Base-by-base conservation (phyloP, 2,113 vertebrate species). In the western clawed frog (Xenopus tropicalis) region DNA sequence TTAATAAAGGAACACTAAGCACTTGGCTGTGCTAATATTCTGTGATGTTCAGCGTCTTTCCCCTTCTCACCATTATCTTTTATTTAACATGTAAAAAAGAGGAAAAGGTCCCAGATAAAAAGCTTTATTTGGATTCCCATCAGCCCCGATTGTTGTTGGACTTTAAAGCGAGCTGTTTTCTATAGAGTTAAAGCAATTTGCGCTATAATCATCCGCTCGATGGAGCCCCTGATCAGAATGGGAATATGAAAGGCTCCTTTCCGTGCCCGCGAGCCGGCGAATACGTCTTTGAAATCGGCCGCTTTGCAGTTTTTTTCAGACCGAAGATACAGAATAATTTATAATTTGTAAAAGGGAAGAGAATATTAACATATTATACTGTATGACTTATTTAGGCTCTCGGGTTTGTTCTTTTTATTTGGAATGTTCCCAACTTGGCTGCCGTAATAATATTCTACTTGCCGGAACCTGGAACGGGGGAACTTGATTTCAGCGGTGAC, bases 131-230 rank as follows among this genome's bases (percentile, higher is more conserved):
- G 51, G 61, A 75, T 69, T 75, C 66, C 61, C 51, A 57, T 42
- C 21, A 57, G 14, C 64, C n/a, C 43, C 3, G 65, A 83, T 81
- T 83, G 67, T 48, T 61, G 79, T 82, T 75, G 65, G 23, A 77
- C 48, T 82, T 81, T n/a, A 58, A 70, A 65, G 62, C 54, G n/a
- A 37, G 62, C 43, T 80, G 48, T 11, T 16, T 64, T n/a, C 81
- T 66, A 81, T 82, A 78, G 71, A 83, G 83, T 82, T 82, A 83
- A 66, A 79, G n/a, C 78, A 84, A 81, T 83, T 83, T 85, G 72
- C 79, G 74, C 66, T 78, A 25, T 80, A 85, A 82, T 86, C 80
- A 77, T 61, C 76, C 66, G 78, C 81, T 81, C 83, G 78, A 80
- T 83, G 82, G 81, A 81, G 73, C 0, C 14, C 22, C 57, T 69